These are phyloP conservation scores for Actinernus sp. DNA, from an alignment of 92 coral and sea anemone species.

Conservation along the genomic window DNA sequence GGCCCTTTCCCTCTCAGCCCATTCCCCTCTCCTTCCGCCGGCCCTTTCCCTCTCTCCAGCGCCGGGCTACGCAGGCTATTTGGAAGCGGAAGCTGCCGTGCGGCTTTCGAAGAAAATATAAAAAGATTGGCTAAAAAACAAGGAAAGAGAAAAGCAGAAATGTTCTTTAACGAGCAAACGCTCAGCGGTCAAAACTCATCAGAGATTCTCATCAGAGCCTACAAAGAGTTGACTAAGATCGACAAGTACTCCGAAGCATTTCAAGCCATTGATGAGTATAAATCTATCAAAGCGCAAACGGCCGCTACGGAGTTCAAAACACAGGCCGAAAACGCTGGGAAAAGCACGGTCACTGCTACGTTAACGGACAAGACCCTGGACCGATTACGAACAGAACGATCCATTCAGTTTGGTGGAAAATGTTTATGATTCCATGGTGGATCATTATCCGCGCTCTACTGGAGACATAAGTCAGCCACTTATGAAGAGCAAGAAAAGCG, in stretches of 20 bases:
- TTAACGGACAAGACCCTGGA: slow-evolving; percentile 71
- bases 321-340: slow-evolving; percentile 66
- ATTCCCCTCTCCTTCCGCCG: too few relatives aligned
- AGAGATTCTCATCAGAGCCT: slow-evolving; percentile 55
- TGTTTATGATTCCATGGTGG: background rate
- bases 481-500: too few relatives aligned
- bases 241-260: slow-evolving; percentile 65
- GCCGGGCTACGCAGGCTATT: too few relatives aligned
- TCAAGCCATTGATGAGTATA: slow-evolving; percentile 47
- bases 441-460: slow-evolving; percentile 51
- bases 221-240: slow-evolving; percentile 54
- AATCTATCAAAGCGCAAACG: slow-evolving; percentile 59
- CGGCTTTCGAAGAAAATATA: slow-evolving; percentile 60
- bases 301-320: slow-evolving; percentile 66
- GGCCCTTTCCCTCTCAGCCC: too few relatives aligned
- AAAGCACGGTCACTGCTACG: slow-evolving; percentile 32
- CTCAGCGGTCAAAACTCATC: slow-evolving; percentile 57
- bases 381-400: slow-evolving; percentile 62
- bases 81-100: slow-evolving; percentile 61
- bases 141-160: slow-evolving; percentile 69
- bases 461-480: slow-evolving; percentile 86
- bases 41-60: too few relatives aligned
- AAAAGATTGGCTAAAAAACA: slow-evolving; percentile 54
- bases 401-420: slow-evolving; percentile 51
- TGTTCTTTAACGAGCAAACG: slow-evolving; percentile 58